Conservation (phyloP, 1,140 invertebrate species). For the Piezodorus guildinii region DNA sequence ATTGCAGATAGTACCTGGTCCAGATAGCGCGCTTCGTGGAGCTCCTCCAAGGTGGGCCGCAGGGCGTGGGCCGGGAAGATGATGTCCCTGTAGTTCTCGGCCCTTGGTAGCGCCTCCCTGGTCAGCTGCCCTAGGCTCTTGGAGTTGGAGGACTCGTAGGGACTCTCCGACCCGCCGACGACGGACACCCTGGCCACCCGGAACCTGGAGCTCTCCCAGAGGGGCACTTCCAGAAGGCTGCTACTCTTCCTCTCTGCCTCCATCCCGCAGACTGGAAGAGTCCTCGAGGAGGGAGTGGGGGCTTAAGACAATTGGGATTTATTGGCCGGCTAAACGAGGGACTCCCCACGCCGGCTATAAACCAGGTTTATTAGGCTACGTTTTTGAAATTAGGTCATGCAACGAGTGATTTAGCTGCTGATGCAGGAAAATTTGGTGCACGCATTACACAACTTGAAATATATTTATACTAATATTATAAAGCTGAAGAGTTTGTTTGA, state of each 20-base stretch:
- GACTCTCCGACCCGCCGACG: not conserved
- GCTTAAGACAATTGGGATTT: conserved; percentile 2
- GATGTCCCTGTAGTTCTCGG: conserved; percentile 46
- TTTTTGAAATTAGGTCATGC: too few species aligned
- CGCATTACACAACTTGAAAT: too few species aligned
- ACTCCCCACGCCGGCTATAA: not conserved
- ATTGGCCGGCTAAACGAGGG: not conserved
- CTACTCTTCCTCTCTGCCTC: conserved; percentile 4
- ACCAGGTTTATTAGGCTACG: too few species aligned
- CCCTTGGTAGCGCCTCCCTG: conserved; percentile 42
- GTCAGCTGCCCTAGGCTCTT: conserved; percentile 43
- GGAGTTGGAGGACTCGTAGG: conserved; percentile 24
- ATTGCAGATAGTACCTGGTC: conserved; percentile 31
- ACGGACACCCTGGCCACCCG: conserved; percentile 5
- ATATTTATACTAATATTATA: too few species aligned
- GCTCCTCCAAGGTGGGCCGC: conserved; percentile 44
- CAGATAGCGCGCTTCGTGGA: conserved; percentile 37
- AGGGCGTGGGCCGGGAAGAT: conserved; percentile 37
- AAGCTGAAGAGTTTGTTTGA: too few species aligned
- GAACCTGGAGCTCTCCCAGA: conserved; percentile 9
- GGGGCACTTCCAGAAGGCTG: not conserved
- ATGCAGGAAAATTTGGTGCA: too few species aligned
- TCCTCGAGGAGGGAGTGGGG: too few species aligned
- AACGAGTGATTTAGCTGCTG: too few species aligned
- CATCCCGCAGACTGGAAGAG: not conserved